A percentile compares a stretch with the other conserved stretches of the same genome.
Evolutionary conservation across 2,797 vertebrate species (phyloP).

Genomic region (Lepidocolaptes lacrymiger): DNA sequence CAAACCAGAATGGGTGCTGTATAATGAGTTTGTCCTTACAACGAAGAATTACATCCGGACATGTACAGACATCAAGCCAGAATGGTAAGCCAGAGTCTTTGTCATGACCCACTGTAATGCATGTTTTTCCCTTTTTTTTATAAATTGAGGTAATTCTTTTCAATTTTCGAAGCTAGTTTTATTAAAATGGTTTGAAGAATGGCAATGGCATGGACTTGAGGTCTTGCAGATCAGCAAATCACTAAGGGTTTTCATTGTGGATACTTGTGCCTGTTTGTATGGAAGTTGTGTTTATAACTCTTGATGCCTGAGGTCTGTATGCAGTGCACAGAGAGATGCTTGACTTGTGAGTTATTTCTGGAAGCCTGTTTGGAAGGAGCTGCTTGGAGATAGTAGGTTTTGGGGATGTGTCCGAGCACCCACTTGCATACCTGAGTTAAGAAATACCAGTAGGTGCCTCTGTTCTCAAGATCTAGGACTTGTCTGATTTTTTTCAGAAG

Average conservation of each 20-base stretch:
- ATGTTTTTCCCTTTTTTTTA: accelerated
- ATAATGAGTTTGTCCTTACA: slow-evolving; percentile 98
- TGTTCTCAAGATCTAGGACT: neutral
- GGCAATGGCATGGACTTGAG: neutral
- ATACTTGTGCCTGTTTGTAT: neutral
- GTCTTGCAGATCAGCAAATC: neutral
- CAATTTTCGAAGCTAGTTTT: neutral
- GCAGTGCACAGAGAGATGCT: accelerated
- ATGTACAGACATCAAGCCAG: slow-evolving; percentile 96
- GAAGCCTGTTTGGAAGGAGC: neutral
- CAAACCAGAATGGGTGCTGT: slow-evolving; percentile 98
- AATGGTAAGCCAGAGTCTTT: slow-evolving; percentile 84
- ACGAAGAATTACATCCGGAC: slow-evolving; percentile 99
- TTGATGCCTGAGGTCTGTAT: neutral
- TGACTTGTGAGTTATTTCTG: neutral
- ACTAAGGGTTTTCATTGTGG: neutral
- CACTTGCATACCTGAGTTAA: neutral
- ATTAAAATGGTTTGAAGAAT: neutral
- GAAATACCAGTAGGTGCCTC: neutral
- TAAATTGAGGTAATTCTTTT: neutral
- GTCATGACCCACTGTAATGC: neutral
- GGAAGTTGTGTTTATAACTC: neutral
- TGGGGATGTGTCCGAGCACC: neutral
- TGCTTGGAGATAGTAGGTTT: neutral
- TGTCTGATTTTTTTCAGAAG: neutral